These are phyloP conservation scores for Epistrophella euchroma DNA, from an alignment of 2,888 invertebrate genomes.

Conservation along the genomic window DNA sequence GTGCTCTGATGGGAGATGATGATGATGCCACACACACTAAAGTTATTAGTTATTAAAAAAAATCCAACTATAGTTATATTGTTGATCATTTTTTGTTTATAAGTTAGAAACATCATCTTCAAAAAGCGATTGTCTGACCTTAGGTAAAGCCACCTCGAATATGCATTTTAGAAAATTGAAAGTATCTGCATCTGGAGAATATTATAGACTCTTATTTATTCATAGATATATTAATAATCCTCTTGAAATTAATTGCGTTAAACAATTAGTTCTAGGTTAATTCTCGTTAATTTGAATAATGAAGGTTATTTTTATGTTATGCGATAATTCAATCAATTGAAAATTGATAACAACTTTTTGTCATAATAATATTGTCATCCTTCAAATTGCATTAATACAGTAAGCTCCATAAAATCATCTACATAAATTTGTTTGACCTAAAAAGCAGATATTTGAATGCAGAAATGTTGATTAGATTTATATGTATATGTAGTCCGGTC, in stretches of 20 bases:
- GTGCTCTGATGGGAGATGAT: conserved; percentile 2
- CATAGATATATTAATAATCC: not conserved
- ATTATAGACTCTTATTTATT: conserved; percentile 24
- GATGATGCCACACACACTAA: conserved; percentile 66
- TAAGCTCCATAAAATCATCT: not conserved
- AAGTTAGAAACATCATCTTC: conserved; percentile 49
- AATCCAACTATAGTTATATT: conserved; percentile 21
- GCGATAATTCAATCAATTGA: conserved; percentile 18
- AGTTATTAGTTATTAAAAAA: conserved; percentile 53
- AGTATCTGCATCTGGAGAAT: conserved; percentile 53
- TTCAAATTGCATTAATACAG: not conserved
- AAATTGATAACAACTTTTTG: conserved; percentile 21
- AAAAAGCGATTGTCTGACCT: conserved; percentile 74
- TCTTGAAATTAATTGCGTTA: conserved; percentile 42
- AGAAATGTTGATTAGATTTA: no score
- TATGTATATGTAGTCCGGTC: no score
- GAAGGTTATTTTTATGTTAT: conserved; percentile 37
- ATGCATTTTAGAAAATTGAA: conserved; percentile 46
- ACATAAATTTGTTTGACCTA: no score
- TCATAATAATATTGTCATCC: not conserved
- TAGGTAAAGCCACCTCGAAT: conserved; percentile 1
- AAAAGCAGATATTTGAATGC: no score
- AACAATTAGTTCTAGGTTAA: conserved; percentile 57
- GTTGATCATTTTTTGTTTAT: conserved; percentile 15
- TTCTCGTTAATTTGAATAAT: conserved; percentile 44